Conservation (phyloP, 1,140 invertebrate genomes). For the Macrotrachela quadricornifera region DNA sequence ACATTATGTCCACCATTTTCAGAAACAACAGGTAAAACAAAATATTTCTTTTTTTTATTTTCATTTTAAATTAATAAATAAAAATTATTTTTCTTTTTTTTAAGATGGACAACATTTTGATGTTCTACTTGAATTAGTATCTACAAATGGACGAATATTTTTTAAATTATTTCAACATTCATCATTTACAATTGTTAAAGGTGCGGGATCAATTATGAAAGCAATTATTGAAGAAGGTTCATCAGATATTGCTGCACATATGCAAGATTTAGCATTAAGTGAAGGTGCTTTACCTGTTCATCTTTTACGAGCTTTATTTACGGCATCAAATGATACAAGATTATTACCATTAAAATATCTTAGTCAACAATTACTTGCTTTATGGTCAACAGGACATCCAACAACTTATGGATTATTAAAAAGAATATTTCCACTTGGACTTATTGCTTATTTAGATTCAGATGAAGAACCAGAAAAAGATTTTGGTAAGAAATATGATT, state of each 20-base stretch:
- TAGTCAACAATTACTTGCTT: constrained; percentile 74
- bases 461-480: constrained; percentile 56
- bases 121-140: constrained; percentile 50
- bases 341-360: constrained; percentile 60
- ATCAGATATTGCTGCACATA: constrained; percentile 60
- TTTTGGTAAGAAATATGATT: neutral
- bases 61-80: neutral
- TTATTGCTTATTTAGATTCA: constrained; percentile 70
- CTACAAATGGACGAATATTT: constrained; percentile 60
- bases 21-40: constrained; percentile 89
- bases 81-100: neutral
- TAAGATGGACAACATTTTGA: neutral
- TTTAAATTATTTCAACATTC: constrained; percentile 88
- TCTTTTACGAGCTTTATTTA: constrained; percentile 70
- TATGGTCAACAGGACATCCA: constrained; percentile 89
- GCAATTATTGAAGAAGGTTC: constrained; percentile 93
- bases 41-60: constrained; percentile 41
- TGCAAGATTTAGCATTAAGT: constrained; percentile 82
- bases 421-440: constrained; percentile 61
- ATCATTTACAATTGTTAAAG: constrained; percentile 87
- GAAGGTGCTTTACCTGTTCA: constrained; percentile 90
- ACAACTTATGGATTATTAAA: constrained; percentile 66
- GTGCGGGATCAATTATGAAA: constrained; percentile 81
- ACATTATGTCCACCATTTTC: constrained; percentile 88
- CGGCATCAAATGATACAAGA: constrained; percentile 44